These are phyloP conservation scores for Drosophila pectinifera DNA, from an alignment of 1,140 invertebrate genomes.

Conservation along the genomic window DNA sequence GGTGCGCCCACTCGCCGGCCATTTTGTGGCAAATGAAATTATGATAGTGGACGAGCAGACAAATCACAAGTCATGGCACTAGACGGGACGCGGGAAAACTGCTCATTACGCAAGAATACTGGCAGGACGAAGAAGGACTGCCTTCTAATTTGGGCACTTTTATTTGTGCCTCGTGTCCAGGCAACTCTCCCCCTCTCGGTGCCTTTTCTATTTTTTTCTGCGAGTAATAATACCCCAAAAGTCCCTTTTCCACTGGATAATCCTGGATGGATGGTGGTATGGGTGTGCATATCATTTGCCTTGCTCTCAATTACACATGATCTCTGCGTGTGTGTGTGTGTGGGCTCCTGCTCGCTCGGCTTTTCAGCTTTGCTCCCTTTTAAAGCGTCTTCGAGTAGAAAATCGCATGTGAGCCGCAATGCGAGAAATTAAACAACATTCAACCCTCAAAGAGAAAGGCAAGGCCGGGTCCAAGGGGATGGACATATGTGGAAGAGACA, in stretches of 20 bases:
- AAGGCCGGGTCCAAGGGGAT: conserved; percentile 16
- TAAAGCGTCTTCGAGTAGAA: conserved; percentile 55
- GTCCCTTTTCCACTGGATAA: conserved; percentile 49
- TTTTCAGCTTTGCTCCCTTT: conserved; percentile 37
- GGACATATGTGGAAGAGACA: conserved; percentile 26
- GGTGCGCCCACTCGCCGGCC: conserved; percentile 5
- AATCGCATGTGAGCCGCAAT: conserved; percentile 58
- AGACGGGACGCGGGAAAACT: neutral
- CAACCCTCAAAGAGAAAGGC: conserved; percentile 46
- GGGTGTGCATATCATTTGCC: conserved; percentile 29
- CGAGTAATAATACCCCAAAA: conserved; percentile 47
- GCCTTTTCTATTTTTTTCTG: neutral
- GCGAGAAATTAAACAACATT: conserved; percentile 69
- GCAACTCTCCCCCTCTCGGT: conserved; percentile 18
- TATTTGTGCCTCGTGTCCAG: conserved; percentile 43
- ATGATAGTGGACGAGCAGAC: conserved; percentile 17
- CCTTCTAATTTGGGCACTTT: conserved; percentile 33
- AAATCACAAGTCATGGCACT: conserved; percentile 36
- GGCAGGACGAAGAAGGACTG: conserved; percentile 4
- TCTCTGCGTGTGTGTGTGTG: conserved; percentile 29
- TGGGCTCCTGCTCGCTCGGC: neutral
- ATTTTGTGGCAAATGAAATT: conserved; percentile 42
- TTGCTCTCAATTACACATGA: conserved; percentile 38
- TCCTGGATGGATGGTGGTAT: conserved; percentile 29
- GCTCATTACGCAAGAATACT: conserved; percentile 42